These are phyloP conservation scores for Nemopilema nomurai DNA, from an alignment of 30 jellyfish, hydroid and myxozoan species.

Conservation along the genomic window DNA sequence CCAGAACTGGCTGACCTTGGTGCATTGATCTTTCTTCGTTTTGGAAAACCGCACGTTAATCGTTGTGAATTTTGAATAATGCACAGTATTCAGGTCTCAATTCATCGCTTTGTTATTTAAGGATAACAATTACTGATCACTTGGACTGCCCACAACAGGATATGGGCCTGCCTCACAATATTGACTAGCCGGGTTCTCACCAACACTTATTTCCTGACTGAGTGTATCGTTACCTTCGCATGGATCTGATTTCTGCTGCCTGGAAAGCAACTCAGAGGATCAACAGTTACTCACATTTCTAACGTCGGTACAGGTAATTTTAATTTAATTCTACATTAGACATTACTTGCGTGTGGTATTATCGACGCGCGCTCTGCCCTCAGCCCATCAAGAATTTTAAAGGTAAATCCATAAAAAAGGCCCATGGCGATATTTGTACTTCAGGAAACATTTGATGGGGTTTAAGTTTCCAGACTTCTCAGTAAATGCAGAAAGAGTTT, in stretches of 20 bases:
- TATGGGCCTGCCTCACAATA: conserved; percentile 34
- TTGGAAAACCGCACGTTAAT: background rate
- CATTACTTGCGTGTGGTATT: background rate
- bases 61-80: background rate
- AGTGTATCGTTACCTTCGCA: background rate
- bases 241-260: background rate
- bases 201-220: background rate
- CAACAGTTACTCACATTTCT: background rate
- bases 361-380: too few relatives aligned
- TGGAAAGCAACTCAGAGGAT: background rate
- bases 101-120: background rate
- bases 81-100: background rate
- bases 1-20: background rate
- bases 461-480: too few relatives aligned
- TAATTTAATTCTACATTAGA: background rate
- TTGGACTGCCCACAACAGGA: conserved; percentile 18
- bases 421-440: too few relatives aligned
- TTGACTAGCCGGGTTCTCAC: background rate
- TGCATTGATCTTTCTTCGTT: background rate
- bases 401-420: too few relatives aligned
- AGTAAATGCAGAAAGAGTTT: too few relatives aligned
- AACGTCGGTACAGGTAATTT: background rate
- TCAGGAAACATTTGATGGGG: too few relatives aligned
- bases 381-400: too few relatives aligned
- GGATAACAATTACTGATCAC: background rate